Conservation (phyloP, 2,797 vertebrate species). For the Perdix hodgsoniae region DNA sequence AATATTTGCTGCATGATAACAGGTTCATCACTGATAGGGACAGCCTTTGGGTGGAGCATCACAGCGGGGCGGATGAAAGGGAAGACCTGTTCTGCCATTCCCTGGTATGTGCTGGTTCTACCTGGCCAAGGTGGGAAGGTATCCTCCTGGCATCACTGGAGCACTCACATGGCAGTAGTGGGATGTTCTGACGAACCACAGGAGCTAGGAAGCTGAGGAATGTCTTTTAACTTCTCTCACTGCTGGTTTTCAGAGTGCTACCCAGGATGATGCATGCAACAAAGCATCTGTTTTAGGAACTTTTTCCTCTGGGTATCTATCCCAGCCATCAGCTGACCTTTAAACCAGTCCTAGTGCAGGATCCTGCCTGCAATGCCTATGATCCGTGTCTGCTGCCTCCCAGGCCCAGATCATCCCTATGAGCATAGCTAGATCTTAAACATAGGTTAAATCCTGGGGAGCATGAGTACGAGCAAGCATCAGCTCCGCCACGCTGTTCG, state of each 20-base stretch:
- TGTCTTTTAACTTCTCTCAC: accelerated
- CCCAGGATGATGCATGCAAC: accelerated
- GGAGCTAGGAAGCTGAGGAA: neutral
- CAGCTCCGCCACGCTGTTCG: accelerated
- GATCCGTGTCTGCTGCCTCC: accelerated
- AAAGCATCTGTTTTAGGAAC: neutral
- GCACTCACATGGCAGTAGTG: neutral
- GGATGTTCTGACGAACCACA: neutral
- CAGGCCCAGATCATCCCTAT: neutral
- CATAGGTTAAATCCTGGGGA: neutral
- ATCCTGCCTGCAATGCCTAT: neutral
- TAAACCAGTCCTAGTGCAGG: neutral
- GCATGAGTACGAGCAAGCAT: accelerated
- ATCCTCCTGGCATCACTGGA: neutral
- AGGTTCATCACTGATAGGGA: neutral
- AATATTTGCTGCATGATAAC: neutral
- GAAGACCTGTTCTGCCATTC: neutral
- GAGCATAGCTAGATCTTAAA: neutral
- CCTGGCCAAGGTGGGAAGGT: neutral
- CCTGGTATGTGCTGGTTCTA: neutral
- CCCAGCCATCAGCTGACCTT: neutral
- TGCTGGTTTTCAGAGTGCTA: neutral
- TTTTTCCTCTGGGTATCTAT: neutral
- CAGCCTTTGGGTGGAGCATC: neutral
- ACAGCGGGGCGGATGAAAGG: neutral